Evolutionary conservation across 1,140 invertebrate species (phyloP), one percentile per base, ranked within the genome.

Genomic region (Papilio polytes): DNA sequence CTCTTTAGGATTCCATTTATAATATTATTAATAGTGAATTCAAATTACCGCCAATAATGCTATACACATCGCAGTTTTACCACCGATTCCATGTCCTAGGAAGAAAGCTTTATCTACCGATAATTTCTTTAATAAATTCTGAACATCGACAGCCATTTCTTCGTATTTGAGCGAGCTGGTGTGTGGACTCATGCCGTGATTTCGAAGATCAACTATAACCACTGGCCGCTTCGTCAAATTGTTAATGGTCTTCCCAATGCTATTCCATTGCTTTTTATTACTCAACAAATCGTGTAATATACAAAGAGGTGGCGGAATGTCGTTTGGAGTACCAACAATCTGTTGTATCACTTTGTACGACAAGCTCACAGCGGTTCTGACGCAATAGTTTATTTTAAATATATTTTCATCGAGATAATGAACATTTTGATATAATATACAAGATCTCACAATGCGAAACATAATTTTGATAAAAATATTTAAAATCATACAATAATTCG

Each of bases 21-120:
- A 36, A 1, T 6, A 41, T 41, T 48, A 13, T 48, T 48, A 48
- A 15, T 15, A 48, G 46, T 13, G 46, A 48, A 48, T 48, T 48
- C 46, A 56, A 78, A 85, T 87, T 89, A 96, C 95, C 94, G 97
- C 95, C 86, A 94, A 95, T 18, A 99, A 91, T 53, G 98, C 97
- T 41, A 97, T 95, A 41, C 96, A 95, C 98, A 99, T 99, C 70
- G 97, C 97, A 2, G 97, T 95, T 79, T 98, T 96, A 18, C 98
- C 98, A 20, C 98, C 98, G 97, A 99, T 98, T 81, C 98, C 98
- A 88, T 99, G 98, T 0, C 98, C 98, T 82, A 99, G 92, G 7
- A 99, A 85, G 81, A 96, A 94, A 20, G 96, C 96, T 92, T 96
- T 97, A 0, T 95, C 82, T 8, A 98, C 95, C 0, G 95, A 88